A percentile compares a stretch with the other conserved stretches of the same genome.
These are phyloP conservation scores for Resseliella maxima DNA, from an alignment of 2,888 invertebrate species.

Conservation along the genomic window DNA sequence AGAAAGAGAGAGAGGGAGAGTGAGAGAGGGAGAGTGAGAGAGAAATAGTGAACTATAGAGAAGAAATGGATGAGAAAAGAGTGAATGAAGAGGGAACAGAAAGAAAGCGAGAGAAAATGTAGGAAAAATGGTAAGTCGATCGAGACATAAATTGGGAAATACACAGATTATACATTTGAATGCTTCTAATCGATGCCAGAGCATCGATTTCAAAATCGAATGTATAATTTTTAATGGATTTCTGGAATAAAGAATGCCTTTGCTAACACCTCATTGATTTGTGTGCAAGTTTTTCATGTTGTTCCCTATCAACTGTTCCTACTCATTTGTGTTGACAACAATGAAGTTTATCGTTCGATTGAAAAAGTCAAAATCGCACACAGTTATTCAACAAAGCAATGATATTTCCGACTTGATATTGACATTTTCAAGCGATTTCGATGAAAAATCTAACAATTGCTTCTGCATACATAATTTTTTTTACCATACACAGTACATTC, in stretches of 20 bases:
- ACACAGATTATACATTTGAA: neutral
- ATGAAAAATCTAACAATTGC: neutral
- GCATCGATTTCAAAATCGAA: neutral
- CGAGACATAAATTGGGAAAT: too few species aligned
- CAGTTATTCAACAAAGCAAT: neutral
- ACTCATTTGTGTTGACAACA: neutral
- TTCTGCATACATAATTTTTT: neutral
- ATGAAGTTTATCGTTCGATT: neutral
- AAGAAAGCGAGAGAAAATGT: too few species aligned
- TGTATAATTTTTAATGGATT: slow-evolving; percentile 13
- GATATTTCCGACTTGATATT: neutral
- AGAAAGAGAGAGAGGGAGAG: too few species aligned
- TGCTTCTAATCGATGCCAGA: neutral
- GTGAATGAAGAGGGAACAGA: too few species aligned
- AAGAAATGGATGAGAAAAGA: too few species aligned
- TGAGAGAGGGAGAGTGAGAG: too few species aligned
- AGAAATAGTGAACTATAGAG: too few species aligned
- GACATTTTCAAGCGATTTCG: slow-evolving; percentile 20
- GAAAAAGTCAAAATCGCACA: neutral
- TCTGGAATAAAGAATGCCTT: neutral
- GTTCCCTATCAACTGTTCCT: neutral
- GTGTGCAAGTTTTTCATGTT: neutral
- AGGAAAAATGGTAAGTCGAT: too few species aligned
- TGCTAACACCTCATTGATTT: neutral
- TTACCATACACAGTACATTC: neutral